Percentiles rank a stretch among this genome's conserved stretches.
phyloP scores from a whole-genome alignment of 1,140 invertebrate species.

The Penaeus japonicus region DNA sequence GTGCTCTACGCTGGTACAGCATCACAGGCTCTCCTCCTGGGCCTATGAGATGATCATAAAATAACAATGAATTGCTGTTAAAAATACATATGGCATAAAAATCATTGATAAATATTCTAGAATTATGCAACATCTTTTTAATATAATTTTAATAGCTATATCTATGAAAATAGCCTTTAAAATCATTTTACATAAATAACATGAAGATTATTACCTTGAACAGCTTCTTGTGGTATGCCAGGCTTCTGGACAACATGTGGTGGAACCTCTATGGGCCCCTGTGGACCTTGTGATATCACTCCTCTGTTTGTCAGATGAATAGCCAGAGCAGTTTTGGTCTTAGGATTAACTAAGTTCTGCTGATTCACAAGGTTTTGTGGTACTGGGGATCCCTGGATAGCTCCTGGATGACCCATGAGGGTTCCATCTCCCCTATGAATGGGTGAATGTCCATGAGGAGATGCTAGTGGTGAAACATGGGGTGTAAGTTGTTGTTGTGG shows the following conservation, averaged over 20 bases:
- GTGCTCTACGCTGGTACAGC: conserved; percentile 51
- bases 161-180: too few species aligned
- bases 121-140: too few species aligned
- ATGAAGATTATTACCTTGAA: conserved; percentile 40
- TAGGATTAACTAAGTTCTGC: conserved; percentile 77
- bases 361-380: conserved; percentile 61
- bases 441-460: conserved; percentile 54
- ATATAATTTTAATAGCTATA: too few species aligned
- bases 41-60: not conserved
- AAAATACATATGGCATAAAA: too few species aligned
- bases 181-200: not conserved
- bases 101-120: too few species aligned
- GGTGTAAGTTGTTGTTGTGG: conserved; percentile 51
- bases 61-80: too few species aligned
- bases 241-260: conserved; percentile 57
- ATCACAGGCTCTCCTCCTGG: conserved; percentile 54
- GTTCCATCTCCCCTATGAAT: conserved; percentile 49
- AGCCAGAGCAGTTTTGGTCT: conserved; percentile 93
- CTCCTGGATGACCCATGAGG: conserved; percentile 20
- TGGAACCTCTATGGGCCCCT: conserved; percentile 51
- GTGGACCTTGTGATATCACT: conserved; percentile 43
- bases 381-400: conserved; percentile 48
- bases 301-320: conserved; percentile 88
- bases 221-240: conserved; percentile 45
- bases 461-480: conserved; percentile 49